Percentiles rank a stretch among this genome's conserved stretches.
Conservation (phyloP, 2,797 vertebrate species). For the Liasis olivaceus region DNA sequence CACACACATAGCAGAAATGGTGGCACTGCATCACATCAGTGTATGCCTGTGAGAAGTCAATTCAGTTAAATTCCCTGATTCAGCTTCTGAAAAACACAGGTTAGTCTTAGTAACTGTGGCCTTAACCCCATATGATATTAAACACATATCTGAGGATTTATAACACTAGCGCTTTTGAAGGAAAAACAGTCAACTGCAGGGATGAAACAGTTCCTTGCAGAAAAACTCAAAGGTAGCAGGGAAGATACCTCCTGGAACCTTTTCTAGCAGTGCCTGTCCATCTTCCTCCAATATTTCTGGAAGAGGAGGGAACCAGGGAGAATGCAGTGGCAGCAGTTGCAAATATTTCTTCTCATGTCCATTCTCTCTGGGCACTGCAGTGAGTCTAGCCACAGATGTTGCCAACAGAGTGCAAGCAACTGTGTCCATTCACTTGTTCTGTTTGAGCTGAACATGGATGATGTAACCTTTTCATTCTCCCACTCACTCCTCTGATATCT, state of each 20-base stretch:
- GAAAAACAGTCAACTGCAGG: not conserved
- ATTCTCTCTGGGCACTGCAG: not conserved
- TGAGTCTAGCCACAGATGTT: not conserved
- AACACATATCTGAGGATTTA: not conserved
- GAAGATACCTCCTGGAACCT: not conserved
- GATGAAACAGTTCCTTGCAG: not conserved
- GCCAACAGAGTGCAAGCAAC: not conserved
- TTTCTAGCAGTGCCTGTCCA: not conserved
- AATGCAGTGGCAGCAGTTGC: not conserved
- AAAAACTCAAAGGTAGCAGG: not conserved
- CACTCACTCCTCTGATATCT: not conserved
- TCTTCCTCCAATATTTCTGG: not conserved
- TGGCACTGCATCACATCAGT: not conserved
- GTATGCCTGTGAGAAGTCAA: not conserved
- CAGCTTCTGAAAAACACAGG: not conserved
- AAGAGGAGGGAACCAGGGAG: not conserved
- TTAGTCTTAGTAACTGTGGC: not conserved
- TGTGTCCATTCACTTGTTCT: not conserved
- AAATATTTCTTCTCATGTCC: not conserved
- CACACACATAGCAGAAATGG: not conserved
- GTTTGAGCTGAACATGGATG: not conserved
- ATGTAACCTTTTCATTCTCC: not conserved
- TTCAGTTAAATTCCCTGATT: not conserved
- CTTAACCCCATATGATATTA: not conserved
- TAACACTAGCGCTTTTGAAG: not conserved